Conservation (phyloP, 2,113 vertebrate species). For the Chunga burmeisteri region DNA sequence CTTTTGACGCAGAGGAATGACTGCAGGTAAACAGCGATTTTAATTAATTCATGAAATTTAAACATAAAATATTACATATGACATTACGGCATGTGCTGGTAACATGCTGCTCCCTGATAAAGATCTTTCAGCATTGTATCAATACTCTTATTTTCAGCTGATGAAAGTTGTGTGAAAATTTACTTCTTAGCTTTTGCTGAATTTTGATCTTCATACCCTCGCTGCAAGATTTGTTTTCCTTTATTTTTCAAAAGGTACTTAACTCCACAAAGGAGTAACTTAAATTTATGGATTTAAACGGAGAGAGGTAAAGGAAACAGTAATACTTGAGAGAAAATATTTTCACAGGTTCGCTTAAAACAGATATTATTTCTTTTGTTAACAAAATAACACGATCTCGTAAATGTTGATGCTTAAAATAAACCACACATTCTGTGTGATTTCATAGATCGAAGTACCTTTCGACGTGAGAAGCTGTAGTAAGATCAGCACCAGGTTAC, state of each 20-base stretch:
- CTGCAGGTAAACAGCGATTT: not conserved
- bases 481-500: not conserved
- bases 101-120: not conserved
- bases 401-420: not conserved
- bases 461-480: not conserved
- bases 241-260: not conserved
- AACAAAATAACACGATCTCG: not conserved
- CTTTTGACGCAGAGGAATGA: not conserved
- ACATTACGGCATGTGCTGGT: not conserved
- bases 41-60: not conserved
- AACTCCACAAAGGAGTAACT: no score
- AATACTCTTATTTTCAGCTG: not conserved
- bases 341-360: not conserved
- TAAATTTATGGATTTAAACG: not conserved
- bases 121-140: not conserved
- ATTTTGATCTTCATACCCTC: not conserved
- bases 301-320: not conserved
- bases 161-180: not conserved
- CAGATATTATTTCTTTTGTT: not conserved
- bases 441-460: not conserved
- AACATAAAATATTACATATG: rapidly evolving
- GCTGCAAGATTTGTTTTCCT: not conserved
- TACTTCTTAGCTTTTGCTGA: not conserved
- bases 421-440: rapidly evolving
- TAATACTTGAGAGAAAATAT: not conserved